Percentiles rank a stretch among this genome's conserved stretches.
Conservation (phyloP, 2,797 vertebrate species). For the Sitta carolinensis region DNA sequence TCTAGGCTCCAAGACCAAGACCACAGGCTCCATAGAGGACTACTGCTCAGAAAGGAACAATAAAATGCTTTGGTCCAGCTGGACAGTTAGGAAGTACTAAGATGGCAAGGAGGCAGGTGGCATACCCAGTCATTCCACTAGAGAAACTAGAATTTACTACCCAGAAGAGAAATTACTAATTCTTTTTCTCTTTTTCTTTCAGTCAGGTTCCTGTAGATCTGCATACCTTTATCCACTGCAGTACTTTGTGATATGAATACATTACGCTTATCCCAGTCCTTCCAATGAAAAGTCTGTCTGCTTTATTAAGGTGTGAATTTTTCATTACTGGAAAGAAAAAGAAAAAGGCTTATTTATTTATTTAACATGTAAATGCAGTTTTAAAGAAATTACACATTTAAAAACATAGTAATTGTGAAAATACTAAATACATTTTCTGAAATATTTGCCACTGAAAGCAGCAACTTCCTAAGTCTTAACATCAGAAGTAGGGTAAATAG, state of each 20-base stretch:
- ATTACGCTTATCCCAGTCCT: conserved; percentile 89
- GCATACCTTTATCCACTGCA: conserved; percentile 90
- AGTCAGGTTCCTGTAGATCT: neutral
- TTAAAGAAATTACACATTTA: neutral
- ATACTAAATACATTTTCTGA: neutral
- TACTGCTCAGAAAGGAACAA: neutral
- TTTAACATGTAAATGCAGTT: neutral
- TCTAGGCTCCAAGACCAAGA: neutral
- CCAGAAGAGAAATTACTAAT: neutral
- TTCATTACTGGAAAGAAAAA: conserved; percentile 73
- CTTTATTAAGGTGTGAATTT: conserved; percentile 64
- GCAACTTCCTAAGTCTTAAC: neutral
- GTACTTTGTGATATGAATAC: conserved; percentile 84
- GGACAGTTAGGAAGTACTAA: neutral
- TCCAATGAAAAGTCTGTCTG: conserved; percentile 80
- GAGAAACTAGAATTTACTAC: neutral
- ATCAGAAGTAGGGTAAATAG: neutral
- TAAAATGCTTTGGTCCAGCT: neutral
- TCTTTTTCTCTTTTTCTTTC: neutral
- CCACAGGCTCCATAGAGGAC: neutral
- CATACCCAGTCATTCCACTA: neutral
- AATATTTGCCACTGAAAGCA: neutral
- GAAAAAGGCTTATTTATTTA: neutral
- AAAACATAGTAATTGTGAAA: neutral
- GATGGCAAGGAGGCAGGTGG: neutral